These are phyloP conservation scores for Falco cherrug DNA, from an alignment of 2,797 vertebrate genomes.

Conservation along the genomic window DNA sequence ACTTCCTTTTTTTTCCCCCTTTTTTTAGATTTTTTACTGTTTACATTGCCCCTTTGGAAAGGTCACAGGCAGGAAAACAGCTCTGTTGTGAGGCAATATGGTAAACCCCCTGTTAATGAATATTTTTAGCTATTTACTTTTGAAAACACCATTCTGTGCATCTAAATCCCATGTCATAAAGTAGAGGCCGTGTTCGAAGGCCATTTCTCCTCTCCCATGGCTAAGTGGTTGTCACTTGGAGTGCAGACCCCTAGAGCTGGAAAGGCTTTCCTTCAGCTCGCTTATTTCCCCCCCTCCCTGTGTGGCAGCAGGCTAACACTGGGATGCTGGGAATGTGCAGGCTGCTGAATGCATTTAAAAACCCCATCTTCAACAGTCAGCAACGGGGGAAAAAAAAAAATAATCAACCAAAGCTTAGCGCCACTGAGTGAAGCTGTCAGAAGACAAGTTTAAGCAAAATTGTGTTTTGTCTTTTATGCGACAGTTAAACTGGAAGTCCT, in stretches of 20 bases:
- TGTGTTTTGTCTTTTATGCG: background rate
- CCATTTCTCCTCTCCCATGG: background rate
- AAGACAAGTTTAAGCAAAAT: background rate
- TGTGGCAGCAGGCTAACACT: rapidly evolving
- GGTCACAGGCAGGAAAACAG: background rate
- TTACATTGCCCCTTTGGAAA: background rate
- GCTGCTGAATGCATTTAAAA: background rate
- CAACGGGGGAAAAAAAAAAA: no score
- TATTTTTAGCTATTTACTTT: background rate
- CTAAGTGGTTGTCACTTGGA: background rate
- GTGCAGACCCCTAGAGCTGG: background rate
- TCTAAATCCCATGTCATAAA: background rate
- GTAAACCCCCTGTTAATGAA: background rate
- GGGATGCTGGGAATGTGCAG: no score
- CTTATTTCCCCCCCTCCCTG: background rate
- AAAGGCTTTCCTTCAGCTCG: background rate
- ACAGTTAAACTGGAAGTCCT: background rate
- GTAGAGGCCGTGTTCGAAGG: background rate
- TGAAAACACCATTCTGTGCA: background rate
- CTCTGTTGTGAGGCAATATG: background rate
- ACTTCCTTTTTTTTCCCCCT: background rate
- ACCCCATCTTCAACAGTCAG: background rate
- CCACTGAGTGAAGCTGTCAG: background rate
- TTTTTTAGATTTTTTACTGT: background rate
- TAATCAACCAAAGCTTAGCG: rapidly evolving